These are phyloP conservation scores for Luscinia megarhynchos DNA, from an alignment of 2,797 vertebrate genomes.

Conservation along the genomic window DNA sequence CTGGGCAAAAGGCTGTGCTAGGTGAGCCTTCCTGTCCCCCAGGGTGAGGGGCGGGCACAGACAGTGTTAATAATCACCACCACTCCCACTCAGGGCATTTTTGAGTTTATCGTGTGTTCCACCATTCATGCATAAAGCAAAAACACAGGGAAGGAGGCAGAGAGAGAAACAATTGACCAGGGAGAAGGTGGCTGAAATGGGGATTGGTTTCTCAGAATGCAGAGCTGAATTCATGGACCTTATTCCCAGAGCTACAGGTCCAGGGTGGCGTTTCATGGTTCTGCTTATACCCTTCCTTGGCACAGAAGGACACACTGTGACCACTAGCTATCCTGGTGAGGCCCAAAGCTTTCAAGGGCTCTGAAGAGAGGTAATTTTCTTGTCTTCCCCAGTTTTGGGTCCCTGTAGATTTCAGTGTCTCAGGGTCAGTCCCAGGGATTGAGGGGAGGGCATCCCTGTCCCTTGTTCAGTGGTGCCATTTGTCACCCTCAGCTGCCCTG, in stretches of 20 bases:
- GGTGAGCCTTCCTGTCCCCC: background rate
- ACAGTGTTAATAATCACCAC: background rate
- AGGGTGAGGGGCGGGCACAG: background rate
- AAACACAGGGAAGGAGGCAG: background rate
- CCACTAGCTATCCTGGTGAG: background rate
- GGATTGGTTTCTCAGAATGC: fast-evolving
- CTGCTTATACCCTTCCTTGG: background rate
- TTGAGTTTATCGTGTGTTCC: background rate
- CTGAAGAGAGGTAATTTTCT: background rate
- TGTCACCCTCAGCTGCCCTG: background rate
- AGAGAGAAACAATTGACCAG: background rate
- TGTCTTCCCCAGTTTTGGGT: fast-evolving
- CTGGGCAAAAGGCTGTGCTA: background rate
- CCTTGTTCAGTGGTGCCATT: fast-evolving
- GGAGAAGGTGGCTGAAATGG: background rate
- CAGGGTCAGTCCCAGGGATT: background rate
- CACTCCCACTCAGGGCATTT: background rate
- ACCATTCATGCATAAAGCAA: background rate
- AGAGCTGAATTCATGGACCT: fast-evolving
- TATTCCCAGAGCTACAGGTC: background rate
- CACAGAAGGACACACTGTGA: background rate
- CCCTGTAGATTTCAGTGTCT: background rate
- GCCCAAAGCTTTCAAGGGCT: background rate
- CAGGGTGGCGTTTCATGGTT: background rate
- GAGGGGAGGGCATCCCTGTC: background rate